phyloP scores from a whole-genome alignment of 2,113 vertebrate genomes.

The Ceyx margarethae region DNA sequence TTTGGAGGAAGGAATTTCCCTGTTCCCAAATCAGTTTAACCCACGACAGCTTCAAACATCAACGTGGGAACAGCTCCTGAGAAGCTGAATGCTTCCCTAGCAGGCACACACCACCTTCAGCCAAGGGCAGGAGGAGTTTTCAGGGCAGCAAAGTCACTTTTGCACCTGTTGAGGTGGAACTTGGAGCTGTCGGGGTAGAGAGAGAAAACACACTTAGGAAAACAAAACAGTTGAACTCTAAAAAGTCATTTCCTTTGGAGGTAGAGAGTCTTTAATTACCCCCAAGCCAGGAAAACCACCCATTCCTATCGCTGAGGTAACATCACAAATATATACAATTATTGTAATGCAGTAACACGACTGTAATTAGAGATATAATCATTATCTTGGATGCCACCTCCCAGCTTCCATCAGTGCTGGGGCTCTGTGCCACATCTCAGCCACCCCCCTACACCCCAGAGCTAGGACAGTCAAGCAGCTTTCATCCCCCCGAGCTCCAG shows the following conservation, averaged over 20 bases:
- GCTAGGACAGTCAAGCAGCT: conserved; percentile 28
- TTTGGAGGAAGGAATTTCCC: not conserved
- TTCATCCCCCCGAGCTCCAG: not conserved
- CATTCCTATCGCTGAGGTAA: not conserved
- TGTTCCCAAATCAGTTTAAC: not conserved
- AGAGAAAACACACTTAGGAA: not conserved
- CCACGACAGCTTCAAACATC: not conserved
- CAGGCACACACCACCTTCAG: not conserved
- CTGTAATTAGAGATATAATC: not conserved
- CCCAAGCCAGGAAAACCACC: not conserved
- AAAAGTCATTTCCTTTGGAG: not conserved
- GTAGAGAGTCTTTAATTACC: not conserved
- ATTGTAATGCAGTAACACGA: not conserved
- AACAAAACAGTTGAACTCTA: not conserved
- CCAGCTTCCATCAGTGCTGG: not conserved
- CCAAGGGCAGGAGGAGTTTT: not conserved
- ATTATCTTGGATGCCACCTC: not conserved
- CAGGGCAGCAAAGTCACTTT: not conserved
- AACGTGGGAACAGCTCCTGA: not conserved
- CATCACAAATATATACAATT: not conserved
- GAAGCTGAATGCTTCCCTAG: not conserved
- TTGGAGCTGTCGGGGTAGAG: not conserved
- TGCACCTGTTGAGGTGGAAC: not conserved
- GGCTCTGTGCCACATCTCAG: not conserved
- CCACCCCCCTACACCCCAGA: not conserved